phyloP scores from a whole-genome alignment of 1,140 invertebrate species.

The Prorops nasuta region DNA sequence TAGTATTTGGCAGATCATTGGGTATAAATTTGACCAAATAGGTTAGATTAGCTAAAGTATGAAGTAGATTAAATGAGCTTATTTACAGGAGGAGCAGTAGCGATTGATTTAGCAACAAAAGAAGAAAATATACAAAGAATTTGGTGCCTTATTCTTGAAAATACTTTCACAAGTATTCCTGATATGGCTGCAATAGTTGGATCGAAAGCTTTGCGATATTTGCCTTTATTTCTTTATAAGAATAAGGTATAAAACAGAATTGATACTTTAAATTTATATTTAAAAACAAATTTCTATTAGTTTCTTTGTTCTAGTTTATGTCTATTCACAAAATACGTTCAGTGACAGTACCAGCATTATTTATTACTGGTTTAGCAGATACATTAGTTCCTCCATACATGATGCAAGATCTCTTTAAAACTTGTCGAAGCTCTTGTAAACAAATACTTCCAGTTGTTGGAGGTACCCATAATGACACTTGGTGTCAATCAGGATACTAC shows the following conservation, averaged over 20 bases:
- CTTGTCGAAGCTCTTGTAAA: constrained; percentile 70
- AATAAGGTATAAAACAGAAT: constrained; percentile 66
- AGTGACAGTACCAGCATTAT: constrained; percentile 69
- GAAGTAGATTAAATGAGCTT: neutral
- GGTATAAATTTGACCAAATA: constrained; percentile 56
- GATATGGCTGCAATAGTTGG: constrained; percentile 82
- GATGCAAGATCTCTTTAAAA: constrained; percentile 76
- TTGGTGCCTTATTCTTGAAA: constrained; percentile 86
- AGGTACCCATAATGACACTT: constrained; percentile 88
- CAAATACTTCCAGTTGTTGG: constrained; percentile 69
- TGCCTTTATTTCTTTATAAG: constrained; percentile 77
- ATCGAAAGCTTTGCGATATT: constrained; percentile 67
- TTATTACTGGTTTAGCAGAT: constrained; percentile 81
- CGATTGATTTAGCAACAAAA: constrained; percentile 78
- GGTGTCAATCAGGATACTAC: constrained; percentile 68
- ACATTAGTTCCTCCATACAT: constrained; percentile 81
- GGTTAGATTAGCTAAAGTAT: neutral
- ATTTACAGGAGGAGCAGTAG: constrained; percentile 75
- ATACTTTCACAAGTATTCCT: constrained; percentile 93
- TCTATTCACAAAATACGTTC: constrained; percentile 70
- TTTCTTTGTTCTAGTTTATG: constrained; percentile 64
- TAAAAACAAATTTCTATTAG: constrained; percentile 4
- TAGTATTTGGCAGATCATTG: constrained; percentile 91
- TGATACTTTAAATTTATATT: neutral
- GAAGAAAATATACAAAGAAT: constrained; percentile 73